Evolutionary conservation across 1,140 invertebrate genomes (phyloP), one percentile per base, ranked within the genome.

Genomic region (Pseudomyrmex concolor): DNA sequence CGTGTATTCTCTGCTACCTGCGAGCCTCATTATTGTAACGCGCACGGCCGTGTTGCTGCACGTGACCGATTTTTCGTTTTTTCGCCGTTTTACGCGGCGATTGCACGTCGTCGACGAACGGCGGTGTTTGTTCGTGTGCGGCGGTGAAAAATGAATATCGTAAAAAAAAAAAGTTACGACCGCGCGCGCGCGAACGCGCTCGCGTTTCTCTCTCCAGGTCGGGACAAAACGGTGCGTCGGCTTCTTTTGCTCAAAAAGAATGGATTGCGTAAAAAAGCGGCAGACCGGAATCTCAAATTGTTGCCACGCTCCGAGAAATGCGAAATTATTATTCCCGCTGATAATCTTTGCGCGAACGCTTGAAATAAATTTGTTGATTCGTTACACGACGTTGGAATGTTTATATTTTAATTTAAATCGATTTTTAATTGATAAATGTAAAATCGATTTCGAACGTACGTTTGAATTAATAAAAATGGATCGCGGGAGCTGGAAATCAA

Each of bases 21-120:
- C 12, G 68, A 71, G 68, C 55, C 50, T 73, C 55, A 60, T 73
- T 60, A 73, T 73, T 25, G 71, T 45, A 34, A 59, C 70, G 5
- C 15, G 55, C 54, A 72, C 25, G 68, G 51, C 25, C 68, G 51
- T 59, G 13, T 34, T 13, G 70, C 25, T 45, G 55, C 43, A 60
- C 17, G 71, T 22, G 34, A 15, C 51, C 51, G 51, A 71, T 55
- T 71, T 71, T 71, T 71, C 50, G 13, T 71, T 71, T 34, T 54
- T 60, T 59, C 19, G 17, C 9, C n/a, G 55, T 17, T 2, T 9
- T 17, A 25, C 22, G 34, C 10, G 19, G 5, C 25, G 25, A 57
- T 57, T n/a, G 55, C 34, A 57, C 54, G 34, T 72, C 25, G 34
- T 43, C 55, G 17, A 8, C 51, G 34, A 43, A 57, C 55, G 17